Conservation (phyloP, 2,113 vertebrate species). For the Vulpes lagopus region DNA sequence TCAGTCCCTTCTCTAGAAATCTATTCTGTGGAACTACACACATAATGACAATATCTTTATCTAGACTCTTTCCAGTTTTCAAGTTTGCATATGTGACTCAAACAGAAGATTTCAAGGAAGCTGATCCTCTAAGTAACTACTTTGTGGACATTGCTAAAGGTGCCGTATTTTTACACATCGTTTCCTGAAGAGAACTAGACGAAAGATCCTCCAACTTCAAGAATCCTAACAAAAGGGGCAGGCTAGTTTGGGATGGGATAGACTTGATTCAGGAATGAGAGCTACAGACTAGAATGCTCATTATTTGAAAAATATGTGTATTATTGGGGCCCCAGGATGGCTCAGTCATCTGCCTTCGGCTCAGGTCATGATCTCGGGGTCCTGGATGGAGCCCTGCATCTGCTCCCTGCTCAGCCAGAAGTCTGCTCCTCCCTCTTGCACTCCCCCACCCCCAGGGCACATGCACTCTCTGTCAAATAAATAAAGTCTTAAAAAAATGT, state of each 20-base stretch:
- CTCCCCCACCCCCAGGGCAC: too few species aligned
- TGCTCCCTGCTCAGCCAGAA: too few species aligned
- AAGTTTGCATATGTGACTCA: background rate
- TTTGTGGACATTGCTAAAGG: background rate
- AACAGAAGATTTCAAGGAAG: background rate
- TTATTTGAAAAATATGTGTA: background rate
- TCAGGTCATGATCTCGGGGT: too few species aligned
- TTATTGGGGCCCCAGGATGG: too few species aligned
- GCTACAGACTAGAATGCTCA: background rate
- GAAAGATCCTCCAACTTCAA: background rate
- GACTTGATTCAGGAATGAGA: conserved; percentile 31
- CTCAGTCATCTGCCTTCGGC: too few species aligned
- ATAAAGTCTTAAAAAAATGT: background rate
- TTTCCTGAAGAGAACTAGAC: background rate
- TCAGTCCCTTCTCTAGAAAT: background rate
- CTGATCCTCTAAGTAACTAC: background rate
- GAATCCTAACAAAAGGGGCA: background rate
- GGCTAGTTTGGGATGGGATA: background rate
- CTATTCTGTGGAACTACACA: background rate
- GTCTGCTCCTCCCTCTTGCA: too few species aligned
- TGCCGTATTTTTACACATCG: background rate
- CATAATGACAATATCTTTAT: background rate
- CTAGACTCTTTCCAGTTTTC: background rate
- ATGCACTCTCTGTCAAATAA: too few species aligned
- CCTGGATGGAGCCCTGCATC: too few species aligned